Evolutionary conservation across 2,888 invertebrate species (phyloP).

Genomic region (Alcis repandata): DNA sequence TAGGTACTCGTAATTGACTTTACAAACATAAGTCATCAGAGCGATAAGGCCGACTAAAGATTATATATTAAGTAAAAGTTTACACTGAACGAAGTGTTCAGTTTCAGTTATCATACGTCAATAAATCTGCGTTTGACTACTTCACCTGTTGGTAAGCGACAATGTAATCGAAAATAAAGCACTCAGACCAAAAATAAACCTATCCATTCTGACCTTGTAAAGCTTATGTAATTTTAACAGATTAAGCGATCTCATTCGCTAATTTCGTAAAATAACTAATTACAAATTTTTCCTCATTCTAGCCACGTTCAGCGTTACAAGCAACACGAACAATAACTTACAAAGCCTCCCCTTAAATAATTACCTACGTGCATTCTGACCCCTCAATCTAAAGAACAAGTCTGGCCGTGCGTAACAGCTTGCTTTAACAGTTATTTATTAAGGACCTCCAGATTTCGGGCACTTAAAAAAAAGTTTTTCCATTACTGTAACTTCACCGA

Average conservation of each 20-base stretch:
- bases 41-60: no score
- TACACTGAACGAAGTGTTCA: no score
- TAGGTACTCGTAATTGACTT: no score
- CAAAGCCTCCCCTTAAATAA: slow-evolving; percentile 72
- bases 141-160: no score
- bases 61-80: no score
- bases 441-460: slow-evolving; percentile 73
- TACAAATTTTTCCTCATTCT: slow-evolving; percentile 41
- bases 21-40: no score
- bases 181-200: no score
- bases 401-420: slow-evolving; percentile 83
- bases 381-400: slow-evolving; percentile 68
- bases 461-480: slow-evolving; percentile 83
- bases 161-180: no score
- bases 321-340: slow-evolving; percentile 60
- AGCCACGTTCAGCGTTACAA: slow-evolving; percentile 55
- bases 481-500: slow-evolving; percentile 77
- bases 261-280: neutral
- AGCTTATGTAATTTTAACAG: neutral
- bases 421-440: slow-evolving; percentile 83
- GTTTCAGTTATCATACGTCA: no score
- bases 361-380: slow-evolving; percentile 80
- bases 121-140: no score
- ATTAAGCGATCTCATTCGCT: neutral
- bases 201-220: neutral